A percentile compares a stretch with the other conserved stretches of the same genome.
These are phyloP conservation scores for Oscheius sp. DNA, from an alignment of 1,140 invertebrate species.

Conservation along the genomic window DNA sequence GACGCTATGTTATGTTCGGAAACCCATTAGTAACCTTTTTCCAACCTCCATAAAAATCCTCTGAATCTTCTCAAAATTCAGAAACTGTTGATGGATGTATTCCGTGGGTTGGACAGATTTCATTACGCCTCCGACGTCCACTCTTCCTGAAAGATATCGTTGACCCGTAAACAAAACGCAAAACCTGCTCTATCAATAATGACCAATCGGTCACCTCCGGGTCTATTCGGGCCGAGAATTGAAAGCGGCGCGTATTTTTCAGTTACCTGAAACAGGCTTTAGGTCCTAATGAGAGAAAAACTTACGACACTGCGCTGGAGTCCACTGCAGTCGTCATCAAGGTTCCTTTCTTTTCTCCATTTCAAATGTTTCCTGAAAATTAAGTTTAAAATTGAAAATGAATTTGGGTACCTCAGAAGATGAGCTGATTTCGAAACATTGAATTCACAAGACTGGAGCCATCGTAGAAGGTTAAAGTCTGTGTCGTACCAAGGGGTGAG, in stretches of 20 bases:
- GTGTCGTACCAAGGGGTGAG: constrained; percentile 29
- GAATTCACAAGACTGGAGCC: constrained; percentile 28
- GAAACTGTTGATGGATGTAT: constrained; percentile 34
- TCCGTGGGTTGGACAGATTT: constrained; percentile 37
- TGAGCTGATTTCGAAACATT: constrained; percentile 29
- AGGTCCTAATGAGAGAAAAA: neutral
- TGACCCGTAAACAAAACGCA: neutral
- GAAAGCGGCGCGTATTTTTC: constrained; percentile 29
- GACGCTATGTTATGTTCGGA: too few species aligned
- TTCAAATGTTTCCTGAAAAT: constrained; percentile 36
- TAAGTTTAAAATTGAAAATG: neutral
- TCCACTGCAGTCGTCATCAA: constrained; percentile 28
- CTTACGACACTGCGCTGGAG: constrained; percentile 18
- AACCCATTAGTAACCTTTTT: too few species aligned
- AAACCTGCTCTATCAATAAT: constrained; percentile 30
- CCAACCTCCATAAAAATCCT: constrained; percentile 17
- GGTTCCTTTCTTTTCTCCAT: constrained; percentile 24
- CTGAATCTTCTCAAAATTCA: constrained; percentile 30
- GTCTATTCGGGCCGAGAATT: constrained; percentile 31
- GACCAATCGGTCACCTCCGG: constrained; percentile 27
- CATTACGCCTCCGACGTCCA: constrained; percentile 36
- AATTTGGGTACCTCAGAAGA: neutral
- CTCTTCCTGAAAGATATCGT: constrained; percentile 21
- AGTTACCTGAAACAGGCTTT: constrained; percentile 16
- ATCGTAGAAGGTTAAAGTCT: constrained; percentile 34